A percentile compares a stretch with the other conserved stretches of the same genome.
phyloP scores from a whole-genome alignment of 2,797 vertebrate species.

The Perodicticus potto region DNA sequence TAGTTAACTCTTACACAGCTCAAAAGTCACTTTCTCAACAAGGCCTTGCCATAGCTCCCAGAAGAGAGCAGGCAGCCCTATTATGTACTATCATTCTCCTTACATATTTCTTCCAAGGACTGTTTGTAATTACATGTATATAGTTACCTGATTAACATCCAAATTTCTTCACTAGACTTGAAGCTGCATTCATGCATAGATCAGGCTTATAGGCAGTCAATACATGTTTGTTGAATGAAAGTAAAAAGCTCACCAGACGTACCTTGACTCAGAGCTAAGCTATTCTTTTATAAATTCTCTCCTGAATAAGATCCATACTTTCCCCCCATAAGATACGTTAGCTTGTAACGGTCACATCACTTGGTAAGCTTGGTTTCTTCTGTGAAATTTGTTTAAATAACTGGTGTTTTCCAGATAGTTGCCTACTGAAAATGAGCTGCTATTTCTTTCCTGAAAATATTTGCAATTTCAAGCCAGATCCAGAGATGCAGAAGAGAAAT shows the following conservation, averaged over 20 bases:
- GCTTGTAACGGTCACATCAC: slow-evolving; percentile 31
- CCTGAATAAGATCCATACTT: slow-evolving; percentile 55
- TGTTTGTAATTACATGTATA: neutral
- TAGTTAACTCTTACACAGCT: slow-evolving; percentile 18
- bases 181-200: neutral
- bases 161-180: slow-evolving; percentile 18
- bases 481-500: slow-evolving; percentile 67
- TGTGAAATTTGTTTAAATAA: slow-evolving; percentile 59
- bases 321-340: slow-evolving; percentile 26
- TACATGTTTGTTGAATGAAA: slow-evolving; percentile 54
- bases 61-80: neutral
- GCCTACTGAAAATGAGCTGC: slow-evolving; percentile 48
- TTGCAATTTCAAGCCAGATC: slow-evolving; percentile 47
- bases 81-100: neutral
- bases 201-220: neutral
- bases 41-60: neutral
- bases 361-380: slow-evolving; percentile 42
- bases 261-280: slow-evolving; percentile 33
- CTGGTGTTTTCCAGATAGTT: slow-evolving; percentile 52
- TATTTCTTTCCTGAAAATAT: slow-evolving; percentile 21
- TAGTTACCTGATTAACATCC: slow-evolving; percentile 61
- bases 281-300: slow-evolving; percentile 54
- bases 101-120: slow-evolving; percentile 27
- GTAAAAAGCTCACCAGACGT: slow-evolving; percentile 28
- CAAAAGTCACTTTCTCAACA: slow-evolving; percentile 56